Base-by-base conservation (phyloP, 2,113 vertebrate genomes). In the Mellivora capensis region DNA sequence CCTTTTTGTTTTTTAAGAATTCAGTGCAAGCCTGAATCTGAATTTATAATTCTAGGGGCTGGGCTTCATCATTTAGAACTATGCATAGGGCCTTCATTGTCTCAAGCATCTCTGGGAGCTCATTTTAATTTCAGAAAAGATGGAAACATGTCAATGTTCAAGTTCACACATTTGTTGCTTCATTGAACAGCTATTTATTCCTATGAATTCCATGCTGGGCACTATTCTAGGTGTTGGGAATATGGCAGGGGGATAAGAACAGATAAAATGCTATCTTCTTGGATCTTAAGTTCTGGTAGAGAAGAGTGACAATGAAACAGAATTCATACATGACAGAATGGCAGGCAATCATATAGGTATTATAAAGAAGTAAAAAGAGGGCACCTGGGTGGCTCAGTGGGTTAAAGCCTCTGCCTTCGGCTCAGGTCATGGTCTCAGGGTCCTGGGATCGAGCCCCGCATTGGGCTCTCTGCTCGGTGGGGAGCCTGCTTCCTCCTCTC, bases 21-120 rank as follows among this genome's bases (percentile, higher is more conserved):
- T 62, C 47, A 34, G 10, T 17, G 9, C 37, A 23, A 47, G 37
- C 39, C 10, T 87, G 91, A 97, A 92, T 54, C 93, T 96, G 86
- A 82, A 94, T 74, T 18, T 57, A 94, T 97, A 90, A 91, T 94
- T 37, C 69, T 96, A 17, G 23, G 79, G 37, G 49, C 54, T 87
- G 80, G 87, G 87, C 72, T 0, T 76, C 96, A 79, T 93, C 81
- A 97, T 95, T 98, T 91, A 94, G 90, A 98, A 95, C 93, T 92
- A 79, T 77, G 89, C 82, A 69, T 87, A 67, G 9, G 6, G 0
- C 0, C 1, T 64, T 74, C 61, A 14, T 23, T 61, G 7, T 61
- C 67, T 23, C 29, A 44, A 44, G 49, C 25, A 4, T 72, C 83
- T 90, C 29, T n/a, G 3, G 84, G 57, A 64, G 37, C n/a, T 72